phyloP scores from a whole-genome alignment of 1,140 invertebrate species.

The Helicoverpa armigera region DNA sequence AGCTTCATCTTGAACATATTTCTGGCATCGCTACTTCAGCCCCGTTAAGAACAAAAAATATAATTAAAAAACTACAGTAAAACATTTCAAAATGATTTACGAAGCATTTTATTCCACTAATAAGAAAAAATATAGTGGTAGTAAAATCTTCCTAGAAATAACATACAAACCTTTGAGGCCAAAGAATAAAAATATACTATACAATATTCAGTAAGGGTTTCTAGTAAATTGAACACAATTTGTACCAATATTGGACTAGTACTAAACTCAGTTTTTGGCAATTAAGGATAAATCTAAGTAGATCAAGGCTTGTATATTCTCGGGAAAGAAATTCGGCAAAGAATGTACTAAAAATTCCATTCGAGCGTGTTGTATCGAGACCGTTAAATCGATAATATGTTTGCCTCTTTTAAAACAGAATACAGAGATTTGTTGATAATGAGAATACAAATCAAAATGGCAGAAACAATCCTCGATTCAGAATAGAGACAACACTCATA shows the following conservation, averaged over 20 bases:
- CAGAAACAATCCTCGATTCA: too few species aligned
- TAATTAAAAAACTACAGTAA: slow-evolving; percentile 18
- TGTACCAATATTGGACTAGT: slow-evolving; percentile 41
- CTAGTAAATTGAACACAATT: slow-evolving; percentile 46
- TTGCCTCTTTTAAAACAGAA: too few species aligned
- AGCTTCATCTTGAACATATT: slow-evolving; percentile 34
- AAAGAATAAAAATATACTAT: neutral
- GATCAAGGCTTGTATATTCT: neutral
- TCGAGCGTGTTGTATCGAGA: neutral
- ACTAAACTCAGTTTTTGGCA: slow-evolving; percentile 43
- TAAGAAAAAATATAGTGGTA: neutral
- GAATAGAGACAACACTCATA: too few species aligned
- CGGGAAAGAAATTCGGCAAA: neutral
- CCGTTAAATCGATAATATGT: too few species aligned
- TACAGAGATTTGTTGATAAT: too few species aligned
- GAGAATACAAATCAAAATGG: too few species aligned
- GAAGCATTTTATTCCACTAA: neutral
- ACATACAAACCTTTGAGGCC: neutral
- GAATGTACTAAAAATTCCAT: neutral
- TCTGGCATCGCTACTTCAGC: slow-evolving; percentile 31
- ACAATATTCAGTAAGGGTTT: neutral
- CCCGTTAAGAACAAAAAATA: slow-evolving; percentile 12
- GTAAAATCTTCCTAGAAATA: neutral
- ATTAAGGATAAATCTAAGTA: slow-evolving; percentile 10
- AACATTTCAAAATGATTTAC: neutral